phyloP scores from a whole-genome alignment of 2,888 invertebrate genomes.

The Leucoptera coffeella region DNA sequence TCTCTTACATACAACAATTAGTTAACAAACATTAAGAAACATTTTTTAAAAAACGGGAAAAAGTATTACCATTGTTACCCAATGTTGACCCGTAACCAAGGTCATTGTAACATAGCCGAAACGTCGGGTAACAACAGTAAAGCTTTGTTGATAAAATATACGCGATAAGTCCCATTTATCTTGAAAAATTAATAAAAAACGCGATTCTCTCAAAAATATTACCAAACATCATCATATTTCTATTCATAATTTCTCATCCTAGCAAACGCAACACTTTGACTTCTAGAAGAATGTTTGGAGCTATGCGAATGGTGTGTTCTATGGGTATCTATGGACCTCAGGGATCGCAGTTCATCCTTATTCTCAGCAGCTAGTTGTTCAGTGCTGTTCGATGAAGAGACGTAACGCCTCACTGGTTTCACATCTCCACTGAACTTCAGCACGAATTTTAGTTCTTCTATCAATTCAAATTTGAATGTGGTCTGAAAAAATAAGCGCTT shows the following conservation, averaged over 20 bases:
- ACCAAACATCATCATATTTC: too few species aligned
- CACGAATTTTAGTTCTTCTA: constrained; percentile 60
- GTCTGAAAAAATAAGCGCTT: constrained; percentile 35
- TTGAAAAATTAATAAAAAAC: too few species aligned
- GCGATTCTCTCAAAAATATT: too few species aligned
- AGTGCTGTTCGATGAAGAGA: constrained; percentile 20
- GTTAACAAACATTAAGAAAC: too few species aligned
- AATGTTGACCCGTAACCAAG: too few species aligned
- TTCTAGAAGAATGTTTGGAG: constrained; percentile 28
- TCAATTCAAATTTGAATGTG: constrained; percentile 52
- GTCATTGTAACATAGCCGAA: too few species aligned
- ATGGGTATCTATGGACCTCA: constrained; percentile 20
- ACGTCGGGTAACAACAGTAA: too few species aligned
- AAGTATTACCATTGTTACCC: too few species aligned
- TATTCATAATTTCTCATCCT: constrained; percentile 22
- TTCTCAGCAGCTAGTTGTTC: constrained; percentile 25
- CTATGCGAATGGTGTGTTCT: constrained; percentile 27
- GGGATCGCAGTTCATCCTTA: constrained; percentile 26
- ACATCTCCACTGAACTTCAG: constrained; percentile 56
- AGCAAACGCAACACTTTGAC: constrained; percentile 31
- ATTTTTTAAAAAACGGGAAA: too few species aligned
- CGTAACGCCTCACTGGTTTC: constrained; percentile 50
- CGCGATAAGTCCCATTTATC: too few species aligned
- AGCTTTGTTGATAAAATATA: too few species aligned
- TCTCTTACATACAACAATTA: too few species aligned